Conservation (phyloP, 2,113 vertebrate species). For the Sander vitreus region DNA sequence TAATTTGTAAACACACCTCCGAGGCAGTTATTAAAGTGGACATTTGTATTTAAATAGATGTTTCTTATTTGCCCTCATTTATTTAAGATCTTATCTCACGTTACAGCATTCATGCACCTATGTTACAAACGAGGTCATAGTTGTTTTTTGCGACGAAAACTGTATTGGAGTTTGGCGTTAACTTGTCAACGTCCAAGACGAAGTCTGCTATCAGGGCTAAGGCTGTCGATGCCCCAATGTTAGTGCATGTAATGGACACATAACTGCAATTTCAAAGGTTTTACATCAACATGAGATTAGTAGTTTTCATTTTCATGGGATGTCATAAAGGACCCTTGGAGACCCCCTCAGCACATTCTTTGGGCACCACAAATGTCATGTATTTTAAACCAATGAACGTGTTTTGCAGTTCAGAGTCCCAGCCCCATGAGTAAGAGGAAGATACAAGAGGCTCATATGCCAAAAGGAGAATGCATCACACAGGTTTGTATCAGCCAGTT, state of each 20-base stretch:
- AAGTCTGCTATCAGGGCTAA: too few species aligned
- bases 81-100: accelerated
- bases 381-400: not conserved
- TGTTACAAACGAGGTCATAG: not conserved
- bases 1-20: too few species aligned
- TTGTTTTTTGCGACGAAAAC: not conserved
- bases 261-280: too few species aligned
- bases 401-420: slow-evolving; percentile 6
- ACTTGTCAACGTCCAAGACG: not conserved
- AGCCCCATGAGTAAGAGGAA: slow-evolving; percentile 85
- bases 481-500: slow-evolving; percentile 83
- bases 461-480: slow-evolving; percentile 84
- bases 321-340: not conserved
- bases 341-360: not conserved
- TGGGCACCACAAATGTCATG: not conserved
- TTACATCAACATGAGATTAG: not conserved
- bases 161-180: not conserved
- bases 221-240: too few species aligned
- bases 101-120: accelerated
- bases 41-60: not conserved
- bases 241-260: not conserved
- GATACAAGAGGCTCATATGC: slow-evolving; percentile 71
- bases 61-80: accelerated
- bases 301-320: not conserved
- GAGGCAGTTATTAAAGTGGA: not conserved